Evolutionary conservation across 2,888 invertebrate genomes (phyloP).

Genomic region (Achlya flavicornis): DNA sequence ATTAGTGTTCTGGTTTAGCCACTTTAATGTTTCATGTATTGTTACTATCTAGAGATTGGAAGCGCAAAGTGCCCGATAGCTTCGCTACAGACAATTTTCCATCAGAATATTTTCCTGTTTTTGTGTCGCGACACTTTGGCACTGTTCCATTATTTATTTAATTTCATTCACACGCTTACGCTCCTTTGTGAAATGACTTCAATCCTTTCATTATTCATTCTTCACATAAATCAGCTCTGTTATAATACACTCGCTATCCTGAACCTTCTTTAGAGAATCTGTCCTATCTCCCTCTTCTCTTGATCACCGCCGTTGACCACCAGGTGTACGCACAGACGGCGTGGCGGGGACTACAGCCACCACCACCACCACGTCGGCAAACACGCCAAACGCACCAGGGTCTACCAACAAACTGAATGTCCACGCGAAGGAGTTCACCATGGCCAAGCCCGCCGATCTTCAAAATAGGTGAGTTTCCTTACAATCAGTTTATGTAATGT

Average conservation of each 20-base stretch:
- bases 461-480: conserved; percentile 71
- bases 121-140: conserved; percentile 25
- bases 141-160: conserved; percentile 38
- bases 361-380: conserved; percentile 48
- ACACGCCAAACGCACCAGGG: conserved; percentile 45
- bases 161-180: conserved; percentile 32
- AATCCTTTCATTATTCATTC: background rate
- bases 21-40: background rate
- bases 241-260: conserved; percentile 19
- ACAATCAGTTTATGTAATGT: background rate
- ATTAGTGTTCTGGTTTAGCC: background rate
- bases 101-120: conserved; percentile 19
- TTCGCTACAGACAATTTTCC: background rate
- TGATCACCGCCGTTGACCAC: conserved; percentile 76
- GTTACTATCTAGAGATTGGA: background rate
- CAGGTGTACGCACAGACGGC: conserved; percentile 86
- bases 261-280: conserved; percentile 46
- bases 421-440: conserved; percentile 95
- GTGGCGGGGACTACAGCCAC: conserved; percentile 58
- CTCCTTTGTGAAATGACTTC: background rate
- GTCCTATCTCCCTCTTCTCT: conserved; percentile 78
- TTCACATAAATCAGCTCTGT: background rate
- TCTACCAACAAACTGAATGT: conserved; percentile 89
- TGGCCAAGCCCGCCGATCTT: conserved; percentile 86
- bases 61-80: background rate